phyloP scores from a whole-genome alignment of 2,113 vertebrate genomes.

The Andinoacara biseriatus region DNA sequence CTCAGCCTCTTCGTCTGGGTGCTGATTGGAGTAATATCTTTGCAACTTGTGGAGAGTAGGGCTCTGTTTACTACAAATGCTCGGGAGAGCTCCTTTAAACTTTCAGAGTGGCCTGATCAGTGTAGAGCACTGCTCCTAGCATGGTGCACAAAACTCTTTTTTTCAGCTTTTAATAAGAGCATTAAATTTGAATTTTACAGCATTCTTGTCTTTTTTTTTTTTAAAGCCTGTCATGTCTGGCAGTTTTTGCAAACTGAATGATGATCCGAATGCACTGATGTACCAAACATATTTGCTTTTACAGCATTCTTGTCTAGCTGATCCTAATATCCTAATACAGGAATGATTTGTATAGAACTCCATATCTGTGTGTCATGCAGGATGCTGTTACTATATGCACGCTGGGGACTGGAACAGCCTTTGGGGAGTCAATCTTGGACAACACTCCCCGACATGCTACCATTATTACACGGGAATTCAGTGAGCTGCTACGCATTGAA shows the following conservation, averaged over 20 bases:
- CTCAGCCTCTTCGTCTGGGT: neutral
- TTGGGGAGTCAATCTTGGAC: constrained; percentile 97
- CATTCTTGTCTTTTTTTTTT: neutral
- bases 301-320: neutral
- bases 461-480: constrained; percentile 92
- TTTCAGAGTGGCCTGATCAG: constrained; percentile 18
- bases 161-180: neutral
- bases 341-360: neutral
- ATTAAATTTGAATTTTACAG: neutral
- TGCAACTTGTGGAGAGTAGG: constrained; percentile 20
- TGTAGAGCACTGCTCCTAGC: neutral
- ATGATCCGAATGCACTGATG: too few relatives aligned
- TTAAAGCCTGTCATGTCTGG: too few relatives aligned
- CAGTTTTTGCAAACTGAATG: too few relatives aligned
- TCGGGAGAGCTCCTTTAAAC: constrained; percentile 38
- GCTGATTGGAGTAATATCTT: constrained; percentile 46
- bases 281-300: neutral
- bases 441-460: constrained; percentile 97
- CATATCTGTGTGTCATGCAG: constrained; percentile 72
- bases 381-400: constrained; percentile 97
- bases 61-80: constrained; percentile 16
- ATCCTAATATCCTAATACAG: neutral
- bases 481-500: constrained; percentile 94
- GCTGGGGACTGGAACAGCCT: constrained; percentile 94
- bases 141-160: neutral